These are phyloP conservation scores for Sander lucioperca DNA, from an alignment of 2,113 vertebrate species.

Conservation along the genomic window DNA sequence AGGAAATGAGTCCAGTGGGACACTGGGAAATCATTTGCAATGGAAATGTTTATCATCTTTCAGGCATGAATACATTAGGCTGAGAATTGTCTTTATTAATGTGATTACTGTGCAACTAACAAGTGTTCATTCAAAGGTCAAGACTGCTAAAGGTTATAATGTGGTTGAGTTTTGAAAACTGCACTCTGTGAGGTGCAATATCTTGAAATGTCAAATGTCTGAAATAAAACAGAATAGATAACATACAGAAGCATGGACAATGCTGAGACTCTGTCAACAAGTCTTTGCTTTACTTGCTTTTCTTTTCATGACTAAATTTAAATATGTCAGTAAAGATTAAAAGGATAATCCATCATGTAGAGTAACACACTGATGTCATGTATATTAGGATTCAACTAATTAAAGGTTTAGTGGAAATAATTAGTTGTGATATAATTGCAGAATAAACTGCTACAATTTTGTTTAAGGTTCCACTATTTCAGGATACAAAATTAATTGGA, in stretches of 20 bases:
- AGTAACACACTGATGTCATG: not conserved
- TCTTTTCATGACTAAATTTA: not conserved
- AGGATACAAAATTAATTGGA: not conserved
- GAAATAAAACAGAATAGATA: slow-evolving; percentile 1
- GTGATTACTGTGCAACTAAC: slow-evolving; percentile 4
- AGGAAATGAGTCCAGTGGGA: not conserved
- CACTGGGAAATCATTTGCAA: slow-evolving; percentile 3
- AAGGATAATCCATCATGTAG: not conserved
- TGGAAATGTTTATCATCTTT: not conserved
- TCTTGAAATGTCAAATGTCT: slow-evolving; percentile 30
- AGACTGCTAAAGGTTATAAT: slow-evolving; percentile 23
- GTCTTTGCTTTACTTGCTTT: not conserved
- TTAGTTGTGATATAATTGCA: not conserved
- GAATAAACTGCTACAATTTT: not conserved
- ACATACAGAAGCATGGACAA: not conserved
- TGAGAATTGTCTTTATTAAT: not conserved
- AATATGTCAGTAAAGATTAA: not conserved
- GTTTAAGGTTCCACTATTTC: not conserved
- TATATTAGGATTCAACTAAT: not conserved
- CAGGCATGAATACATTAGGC: not conserved
- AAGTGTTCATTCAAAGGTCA: slow-evolving; percentile 15
- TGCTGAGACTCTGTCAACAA: not conserved
- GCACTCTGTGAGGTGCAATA: not conserved
- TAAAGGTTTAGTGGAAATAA: too few relatives aligned
- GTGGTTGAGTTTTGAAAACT: slow-evolving; percentile 25